Evolutionary conservation across 1,140 invertebrate species (phyloP).

Genomic region (Tribolium madens): DNA sequence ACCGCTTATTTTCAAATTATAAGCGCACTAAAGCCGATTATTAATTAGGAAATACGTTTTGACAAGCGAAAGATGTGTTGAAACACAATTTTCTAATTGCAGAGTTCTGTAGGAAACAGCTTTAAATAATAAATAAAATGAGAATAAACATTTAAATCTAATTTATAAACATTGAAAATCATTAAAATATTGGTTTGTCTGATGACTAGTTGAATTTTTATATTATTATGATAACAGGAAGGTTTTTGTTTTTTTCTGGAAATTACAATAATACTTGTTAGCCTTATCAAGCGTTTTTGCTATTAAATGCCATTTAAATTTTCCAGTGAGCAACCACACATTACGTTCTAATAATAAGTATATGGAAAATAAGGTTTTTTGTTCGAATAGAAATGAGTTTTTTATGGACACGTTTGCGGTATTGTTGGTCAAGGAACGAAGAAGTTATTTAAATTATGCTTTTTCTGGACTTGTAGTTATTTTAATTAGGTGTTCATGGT

Average conservation of each 20-base stretch:
- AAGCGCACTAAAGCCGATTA: not conserved
- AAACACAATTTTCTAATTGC: too few relatives aligned
- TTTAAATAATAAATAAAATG: too few relatives aligned
- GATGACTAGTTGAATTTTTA: not conserved
- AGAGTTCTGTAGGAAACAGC: too few relatives aligned
- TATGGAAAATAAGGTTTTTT: not conserved
- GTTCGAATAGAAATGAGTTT: not conserved
- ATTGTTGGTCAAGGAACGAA: not conserved
- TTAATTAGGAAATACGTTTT: too few relatives aligned
- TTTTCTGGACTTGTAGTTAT: not conserved
- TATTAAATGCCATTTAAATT: not conserved
- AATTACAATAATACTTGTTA: not conserved
- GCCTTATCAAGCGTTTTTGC: not conserved
- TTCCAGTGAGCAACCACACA: not conserved
- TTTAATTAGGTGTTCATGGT: not conserved
- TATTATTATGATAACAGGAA: not conserved
- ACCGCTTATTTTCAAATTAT: not conserved
- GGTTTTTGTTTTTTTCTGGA: not conserved
- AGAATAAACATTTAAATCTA: too few relatives aligned
- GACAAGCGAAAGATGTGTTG: too few relatives aligned
- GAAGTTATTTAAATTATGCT: not conserved
- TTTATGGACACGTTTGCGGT: not conserved
- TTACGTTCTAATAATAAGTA: not conserved
- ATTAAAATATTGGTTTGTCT: too few relatives aligned
- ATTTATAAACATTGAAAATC: too few relatives aligned